Conservation (phyloP, 2,888 invertebrate species). For the Papilio elwesi region DNA sequence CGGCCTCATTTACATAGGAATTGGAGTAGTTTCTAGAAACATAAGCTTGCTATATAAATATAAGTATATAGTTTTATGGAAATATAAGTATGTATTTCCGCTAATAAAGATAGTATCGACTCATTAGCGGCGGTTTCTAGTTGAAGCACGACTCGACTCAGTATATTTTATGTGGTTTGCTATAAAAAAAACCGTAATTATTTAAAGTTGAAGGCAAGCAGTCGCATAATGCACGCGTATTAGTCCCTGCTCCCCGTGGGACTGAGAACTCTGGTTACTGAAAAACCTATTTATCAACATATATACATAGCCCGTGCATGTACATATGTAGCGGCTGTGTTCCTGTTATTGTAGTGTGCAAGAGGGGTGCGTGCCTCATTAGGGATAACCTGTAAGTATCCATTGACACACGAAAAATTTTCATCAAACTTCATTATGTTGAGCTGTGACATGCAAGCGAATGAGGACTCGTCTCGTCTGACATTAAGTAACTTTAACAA, state of each 20-base stretch:
- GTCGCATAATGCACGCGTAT: conserved; percentile 27
- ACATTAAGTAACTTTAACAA: no score
- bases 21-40: no score
- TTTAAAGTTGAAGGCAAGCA: conserved; percentile 26
- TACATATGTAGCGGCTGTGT: conserved; percentile 33
- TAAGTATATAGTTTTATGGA: no score
- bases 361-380: conserved; percentile 49
- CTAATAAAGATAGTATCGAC: conserved; percentile 3
- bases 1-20: no score
- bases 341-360: conserved; percentile 46
- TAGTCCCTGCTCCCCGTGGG: conserved; percentile 32
- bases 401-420: conserved; percentile 41
- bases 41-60: no score
- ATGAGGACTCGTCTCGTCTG: no score
- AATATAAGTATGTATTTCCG: not conserved
- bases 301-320: conserved; percentile 23
- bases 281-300: conserved; percentile 44
- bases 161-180: not conserved
- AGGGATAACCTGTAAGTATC: conserved; percentile 44
- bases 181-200: conserved; percentile 18
- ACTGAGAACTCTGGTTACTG: conserved; percentile 44
- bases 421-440: not conserved
- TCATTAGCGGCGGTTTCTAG: not conserved
- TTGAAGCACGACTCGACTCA: conserved; percentile 1
- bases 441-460: not conserved